phyloP scores from a whole-genome alignment of 2,113 vertebrate genomes.

The Phyllopteryx taeniolatus region DNA sequence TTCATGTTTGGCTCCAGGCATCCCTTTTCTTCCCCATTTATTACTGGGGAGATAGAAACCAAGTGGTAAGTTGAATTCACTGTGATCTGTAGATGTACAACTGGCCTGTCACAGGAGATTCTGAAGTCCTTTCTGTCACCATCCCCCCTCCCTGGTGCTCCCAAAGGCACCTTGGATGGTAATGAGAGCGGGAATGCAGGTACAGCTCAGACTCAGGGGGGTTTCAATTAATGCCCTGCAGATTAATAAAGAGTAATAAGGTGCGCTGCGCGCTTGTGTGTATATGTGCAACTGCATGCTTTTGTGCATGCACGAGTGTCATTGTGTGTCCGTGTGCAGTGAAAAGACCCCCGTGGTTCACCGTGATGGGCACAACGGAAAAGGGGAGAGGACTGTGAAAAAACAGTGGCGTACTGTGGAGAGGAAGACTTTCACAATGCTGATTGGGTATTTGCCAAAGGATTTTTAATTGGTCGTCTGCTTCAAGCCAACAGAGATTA shows the following conservation, averaged over 20 bases:
- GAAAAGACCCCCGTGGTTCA: conserved; percentile 53
- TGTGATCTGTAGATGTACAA: conserved; percentile 40
- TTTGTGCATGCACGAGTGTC: conserved; percentile 42
- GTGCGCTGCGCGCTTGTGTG: conserved; percentile 48
- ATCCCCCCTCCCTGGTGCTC: conserved; percentile 23
- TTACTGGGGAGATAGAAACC: conserved; percentile 8
- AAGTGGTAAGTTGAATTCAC: conserved; percentile 44
- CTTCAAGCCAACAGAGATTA: conserved; percentile 42
- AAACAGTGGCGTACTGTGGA: conserved; percentile 29
- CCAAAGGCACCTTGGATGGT: conserved; percentile 82
- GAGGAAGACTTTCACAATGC: conserved; percentile 26
- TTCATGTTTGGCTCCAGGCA: conserved; percentile 23
- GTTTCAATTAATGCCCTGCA: conserved; percentile 80
- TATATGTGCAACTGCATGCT: conserved; percentile 27
- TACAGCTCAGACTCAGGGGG: conserved; percentile 71
- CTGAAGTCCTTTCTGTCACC: conserved; percentile 27
- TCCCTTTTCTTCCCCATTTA: conserved; percentile 4
- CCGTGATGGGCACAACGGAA: conserved; percentile 41
- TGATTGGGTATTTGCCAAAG: conserved; percentile 48
- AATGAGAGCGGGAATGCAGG: conserved; percentile 76
- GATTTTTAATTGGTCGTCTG: conserved; percentile 64
- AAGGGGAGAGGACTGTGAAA: conserved; percentile 41
- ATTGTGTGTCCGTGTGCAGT: conserved; percentile 16
- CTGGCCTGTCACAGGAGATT: conserved; percentile 48
- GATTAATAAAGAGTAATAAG: conserved; percentile 82